Conservation (phyloP, 2,888 invertebrate genomes). For the Sericinus montela region DNA sequence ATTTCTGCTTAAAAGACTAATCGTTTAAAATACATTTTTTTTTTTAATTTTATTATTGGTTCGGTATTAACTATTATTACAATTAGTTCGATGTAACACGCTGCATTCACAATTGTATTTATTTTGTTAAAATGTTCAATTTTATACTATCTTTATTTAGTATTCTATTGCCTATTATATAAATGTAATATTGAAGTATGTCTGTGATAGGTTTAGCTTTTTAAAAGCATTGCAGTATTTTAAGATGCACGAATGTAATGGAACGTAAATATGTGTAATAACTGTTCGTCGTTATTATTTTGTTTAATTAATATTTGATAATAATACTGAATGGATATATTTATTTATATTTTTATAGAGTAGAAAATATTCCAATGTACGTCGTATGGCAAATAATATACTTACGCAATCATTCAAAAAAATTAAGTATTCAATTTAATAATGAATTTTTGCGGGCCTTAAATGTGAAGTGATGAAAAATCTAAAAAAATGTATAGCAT, state of each 20-base stretch:
- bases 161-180: not conserved
- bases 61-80: too few species aligned
- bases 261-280: conserved; percentile 29
- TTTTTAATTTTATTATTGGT: too few species aligned
- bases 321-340: conserved; percentile 34
- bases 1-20: too few species aligned
- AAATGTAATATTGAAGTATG: conserved; percentile 27
- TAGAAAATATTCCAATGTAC: conserved; percentile 16
- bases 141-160: not conserved
- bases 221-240: conserved; percentile 65
- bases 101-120: too few species aligned
- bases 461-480: conserved; percentile 1
- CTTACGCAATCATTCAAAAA: too few species aligned
- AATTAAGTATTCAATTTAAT: not conserved
- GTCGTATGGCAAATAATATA: conserved; percentile 9
- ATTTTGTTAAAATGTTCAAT: too few species aligned
- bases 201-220: conserved; percentile 72
- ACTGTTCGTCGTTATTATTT: conserved; percentile 27
- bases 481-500: conserved; percentile 1
- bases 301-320: conserved; percentile 33
- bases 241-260: conserved; percentile 45
- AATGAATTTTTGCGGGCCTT: not conserved
- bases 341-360: conserved; percentile 41
- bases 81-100: too few species aligned
- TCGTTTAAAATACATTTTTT: too few species aligned